phyloP scores from a whole-genome alignment of 1,140 invertebrate genomes.

The Drosophila athabasca region DNA sequence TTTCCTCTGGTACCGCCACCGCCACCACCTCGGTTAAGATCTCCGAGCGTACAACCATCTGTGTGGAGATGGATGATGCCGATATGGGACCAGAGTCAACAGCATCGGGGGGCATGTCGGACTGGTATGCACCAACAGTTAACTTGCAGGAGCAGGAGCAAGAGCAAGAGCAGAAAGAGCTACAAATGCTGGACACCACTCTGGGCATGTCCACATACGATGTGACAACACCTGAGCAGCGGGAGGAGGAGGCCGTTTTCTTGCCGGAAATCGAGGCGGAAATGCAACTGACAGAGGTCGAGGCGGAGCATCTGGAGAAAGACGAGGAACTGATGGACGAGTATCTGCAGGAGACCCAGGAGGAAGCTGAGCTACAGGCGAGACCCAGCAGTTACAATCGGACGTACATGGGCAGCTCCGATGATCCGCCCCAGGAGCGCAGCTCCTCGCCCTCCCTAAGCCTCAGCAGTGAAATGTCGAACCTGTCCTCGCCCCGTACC shows the following conservation, averaged over 20 bases:
- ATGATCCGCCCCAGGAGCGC: not conserved
- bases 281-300: not conserved
- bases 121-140: conserved; percentile 25
- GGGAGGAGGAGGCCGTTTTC: not conserved
- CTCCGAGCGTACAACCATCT: conserved; percentile 72
- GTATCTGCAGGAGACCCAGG: not conserved
- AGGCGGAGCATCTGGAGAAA: not conserved
- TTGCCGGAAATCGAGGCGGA: not conserved
- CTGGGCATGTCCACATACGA: conserved; percentile 76
- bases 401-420: not conserved
- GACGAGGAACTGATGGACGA: not conserved
- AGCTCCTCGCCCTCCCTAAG: conserved; percentile 43
- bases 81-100: not conserved
- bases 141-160: not conserved
- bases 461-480: conserved; percentile 46
- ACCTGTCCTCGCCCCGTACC: conserved; percentile 34
- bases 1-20: not conserved
- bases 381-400: conserved; percentile 7
- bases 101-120: not conserved
- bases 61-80: conserved; percentile 49
- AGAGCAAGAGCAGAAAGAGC: not conserved
- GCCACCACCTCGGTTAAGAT: conserved; percentile 37
- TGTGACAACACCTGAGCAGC: conserved; percentile 33
- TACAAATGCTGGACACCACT: conserved; percentile 68
- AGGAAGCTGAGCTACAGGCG: not conserved